phyloP scores from a whole-genome alignment of 2,888 invertebrate genomes.

The Eueremaeus valkanovi region DNA sequence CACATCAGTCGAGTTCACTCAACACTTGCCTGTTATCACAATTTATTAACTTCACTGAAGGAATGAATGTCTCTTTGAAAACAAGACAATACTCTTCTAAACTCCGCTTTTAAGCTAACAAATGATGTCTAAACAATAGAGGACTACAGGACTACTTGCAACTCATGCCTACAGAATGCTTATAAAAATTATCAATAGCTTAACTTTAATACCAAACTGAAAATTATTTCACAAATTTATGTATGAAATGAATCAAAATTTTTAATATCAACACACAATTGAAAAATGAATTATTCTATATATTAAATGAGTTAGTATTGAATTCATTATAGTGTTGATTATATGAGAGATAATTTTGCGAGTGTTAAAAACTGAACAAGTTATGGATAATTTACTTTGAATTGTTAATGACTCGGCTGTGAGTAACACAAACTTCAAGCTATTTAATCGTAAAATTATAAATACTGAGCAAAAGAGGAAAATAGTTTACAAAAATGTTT shows the following conservation, averaged over 20 bases:
- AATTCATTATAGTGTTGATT: slow-evolving; percentile 12
- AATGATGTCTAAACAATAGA: slow-evolving; percentile 23
- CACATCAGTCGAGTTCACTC: slow-evolving; percentile 4
- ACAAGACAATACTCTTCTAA: slow-evolving; percentile 19
- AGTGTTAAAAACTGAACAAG: slow-evolving; percentile 26
- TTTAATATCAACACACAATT: not conserved
- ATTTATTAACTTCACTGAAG: slow-evolving; percentile 18
- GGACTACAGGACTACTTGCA: no score
- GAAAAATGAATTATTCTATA: not conserved
- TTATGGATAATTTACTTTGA: slow-evolving; percentile 23
- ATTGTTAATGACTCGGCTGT: not conserved
- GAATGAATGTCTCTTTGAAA: slow-evolving; percentile 24
- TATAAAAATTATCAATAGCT: not conserved
- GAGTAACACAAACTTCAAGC: not conserved
- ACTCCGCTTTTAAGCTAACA: slow-evolving; percentile 16
- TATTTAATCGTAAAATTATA: slow-evolving; percentile 6
- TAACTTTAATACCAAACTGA: not conserved
- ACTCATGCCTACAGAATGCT: not conserved
- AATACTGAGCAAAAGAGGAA: not conserved
- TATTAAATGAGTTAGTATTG: not conserved
- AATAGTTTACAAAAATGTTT: not conserved
- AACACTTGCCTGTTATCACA: slow-evolving; percentile 31
- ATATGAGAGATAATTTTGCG: not conserved
- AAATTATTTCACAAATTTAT: not conserved
- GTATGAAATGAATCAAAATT: not conserved